A percentile compares a stretch with the other conserved stretches of the same genome.
Conservation (phyloP, 2,797 vertebrate species). For the Chaunax sp. region DNA sequence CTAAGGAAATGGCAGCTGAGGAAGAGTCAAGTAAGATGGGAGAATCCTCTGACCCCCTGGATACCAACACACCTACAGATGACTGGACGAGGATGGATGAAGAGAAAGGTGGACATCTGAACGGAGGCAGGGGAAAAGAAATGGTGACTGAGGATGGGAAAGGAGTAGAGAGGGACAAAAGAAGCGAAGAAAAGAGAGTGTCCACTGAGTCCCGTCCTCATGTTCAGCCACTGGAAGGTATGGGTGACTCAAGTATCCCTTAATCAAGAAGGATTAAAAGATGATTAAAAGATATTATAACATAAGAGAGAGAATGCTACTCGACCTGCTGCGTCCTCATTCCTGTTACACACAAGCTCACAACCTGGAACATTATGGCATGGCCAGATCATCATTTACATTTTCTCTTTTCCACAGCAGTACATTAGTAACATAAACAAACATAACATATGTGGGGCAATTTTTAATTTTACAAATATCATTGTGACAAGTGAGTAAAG, state of each 20-base stretch:
- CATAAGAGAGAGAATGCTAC: neutral
- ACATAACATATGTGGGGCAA: neutral
- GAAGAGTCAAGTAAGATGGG: neutral
- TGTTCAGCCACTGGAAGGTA: slow-evolving; percentile 52
- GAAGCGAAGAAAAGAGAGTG: slow-evolving; percentile 16
- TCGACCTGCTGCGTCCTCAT: slow-evolving; percentile 1
- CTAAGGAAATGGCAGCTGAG: neutral
- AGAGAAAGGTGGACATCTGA: neutral
- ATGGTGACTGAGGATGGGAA: neutral
- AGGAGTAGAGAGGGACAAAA: slow-evolving; percentile 4
- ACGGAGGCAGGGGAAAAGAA: slow-evolving; percentile 2
- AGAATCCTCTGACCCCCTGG: neutral
- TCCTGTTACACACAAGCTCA: slow-evolving; percentile 1
- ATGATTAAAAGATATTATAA: slow-evolving; percentile 20
- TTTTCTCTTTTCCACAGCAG: neutral
- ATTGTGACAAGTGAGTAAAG: neutral
- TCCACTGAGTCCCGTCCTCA: neutral
- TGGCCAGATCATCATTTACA: neutral
- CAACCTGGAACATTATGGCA: neutral
- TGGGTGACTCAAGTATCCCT: slow-evolving; percentile 15
- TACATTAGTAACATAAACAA: neutral
- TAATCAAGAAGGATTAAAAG: slow-evolving; percentile 30
- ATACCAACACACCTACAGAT: slow-evolving; percentile 11
- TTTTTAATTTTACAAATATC: neutral
- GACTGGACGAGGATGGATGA: slow-evolving; percentile 7